Evolutionary conservation across 23 tunicate genomes (phyloP).

Genomic region (Clavelina lepadiformis): DNA sequence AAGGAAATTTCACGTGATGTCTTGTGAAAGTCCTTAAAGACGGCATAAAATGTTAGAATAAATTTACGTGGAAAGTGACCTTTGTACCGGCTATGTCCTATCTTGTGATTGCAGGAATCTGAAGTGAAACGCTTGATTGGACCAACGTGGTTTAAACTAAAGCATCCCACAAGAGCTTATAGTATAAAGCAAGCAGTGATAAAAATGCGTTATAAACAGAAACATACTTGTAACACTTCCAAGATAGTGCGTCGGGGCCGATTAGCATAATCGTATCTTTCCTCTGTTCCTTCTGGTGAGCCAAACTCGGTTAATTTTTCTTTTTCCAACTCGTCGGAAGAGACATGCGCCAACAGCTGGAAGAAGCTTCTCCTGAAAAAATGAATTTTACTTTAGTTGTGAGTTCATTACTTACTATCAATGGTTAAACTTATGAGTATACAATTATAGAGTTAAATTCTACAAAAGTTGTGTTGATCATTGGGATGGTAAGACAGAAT

Average conservation of each 20-base stretch:
- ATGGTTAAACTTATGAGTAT: too few species aligned
- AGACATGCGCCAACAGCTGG: constrained; percentile 47
- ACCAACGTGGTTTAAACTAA: background rate
- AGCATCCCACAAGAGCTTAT: background rate
- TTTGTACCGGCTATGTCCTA: background rate
- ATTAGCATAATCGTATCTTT: constrained; percentile 90
- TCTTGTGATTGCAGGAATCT: too few species aligned
- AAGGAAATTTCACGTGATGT: constrained; percentile 49
- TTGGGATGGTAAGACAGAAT: too few species aligned
- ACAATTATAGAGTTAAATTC: too few species aligned
- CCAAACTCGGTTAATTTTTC: constrained; percentile 78
- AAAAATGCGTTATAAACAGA: constrained; percentile 1
- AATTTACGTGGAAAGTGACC: background rate
- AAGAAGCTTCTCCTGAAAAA: constrained; percentile 65
- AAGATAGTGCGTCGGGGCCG: constrained; percentile 85
- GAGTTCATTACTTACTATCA: too few species aligned
- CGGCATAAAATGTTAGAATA: background rate
- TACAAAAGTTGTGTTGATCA: too few species aligned
- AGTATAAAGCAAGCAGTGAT: background rate
- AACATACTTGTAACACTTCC: constrained; percentile 76
- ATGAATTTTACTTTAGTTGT: background rate
- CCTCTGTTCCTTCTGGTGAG: constrained; percentile 95
- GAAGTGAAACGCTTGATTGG: too few species aligned
- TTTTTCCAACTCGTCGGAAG: constrained; percentile 70
- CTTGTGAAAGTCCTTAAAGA: constrained; percentile 76